Conservation (phyloP, 1,140 invertebrate species). For the Papilio polytes region DNA sequence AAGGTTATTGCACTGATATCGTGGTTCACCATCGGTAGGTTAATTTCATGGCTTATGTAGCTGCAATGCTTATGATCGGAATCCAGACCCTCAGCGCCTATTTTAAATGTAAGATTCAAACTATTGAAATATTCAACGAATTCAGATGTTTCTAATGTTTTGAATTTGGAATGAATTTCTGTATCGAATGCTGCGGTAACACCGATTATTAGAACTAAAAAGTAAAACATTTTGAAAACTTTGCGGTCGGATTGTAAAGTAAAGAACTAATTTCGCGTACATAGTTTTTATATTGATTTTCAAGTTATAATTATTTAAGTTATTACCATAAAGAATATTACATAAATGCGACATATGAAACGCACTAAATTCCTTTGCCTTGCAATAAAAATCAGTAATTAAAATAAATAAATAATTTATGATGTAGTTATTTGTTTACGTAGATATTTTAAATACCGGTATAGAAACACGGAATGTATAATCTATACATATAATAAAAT, state of each 20-base stretch:
- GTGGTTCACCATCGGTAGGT: neutral
- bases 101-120: slow-evolving; percentile 35
- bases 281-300: neutral
- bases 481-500: no score
- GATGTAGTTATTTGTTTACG: neutral
- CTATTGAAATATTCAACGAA: slow-evolving; percentile 44
- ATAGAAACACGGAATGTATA: no score
- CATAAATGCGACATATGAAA: neutral
- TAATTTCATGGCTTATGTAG: neutral
- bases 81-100: neutral
- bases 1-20: slow-evolving; percentile 55
- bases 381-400: neutral
- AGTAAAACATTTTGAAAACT: slow-evolving; percentile 2
- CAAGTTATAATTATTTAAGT: neutral
- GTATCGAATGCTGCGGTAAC: slow-evolving; percentile 11
- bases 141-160: slow-evolving; percentile 19
- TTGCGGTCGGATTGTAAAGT: neutral
- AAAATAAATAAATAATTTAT: neutral
- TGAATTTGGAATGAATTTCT: slow-evolving; percentile 39
- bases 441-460: no score
- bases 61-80: neutral
- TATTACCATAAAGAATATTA: neutral
- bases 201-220: neutral
- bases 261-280: no score
- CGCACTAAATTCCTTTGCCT: neutral